Evolutionary conservation across 2,797 vertebrate genomes (phyloP), one percentile per base, ranked within the genome.

Genomic region (Urophycis tenuis): DNA sequence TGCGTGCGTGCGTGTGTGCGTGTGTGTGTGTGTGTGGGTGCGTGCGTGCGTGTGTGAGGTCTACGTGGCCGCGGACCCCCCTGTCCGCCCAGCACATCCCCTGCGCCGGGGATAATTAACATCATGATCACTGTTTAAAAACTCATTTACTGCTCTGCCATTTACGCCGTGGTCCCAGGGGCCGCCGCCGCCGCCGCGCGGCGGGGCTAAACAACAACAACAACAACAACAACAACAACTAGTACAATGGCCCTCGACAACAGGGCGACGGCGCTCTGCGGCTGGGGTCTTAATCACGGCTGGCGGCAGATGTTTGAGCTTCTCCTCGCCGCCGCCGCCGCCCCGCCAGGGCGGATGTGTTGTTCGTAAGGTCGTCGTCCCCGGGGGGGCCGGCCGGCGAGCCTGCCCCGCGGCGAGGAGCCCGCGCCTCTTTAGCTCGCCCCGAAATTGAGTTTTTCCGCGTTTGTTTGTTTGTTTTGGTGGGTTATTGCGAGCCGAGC

Each of bases 231-330:
- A 6, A 22, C 49, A 22, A 22, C 49, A 8, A 22, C 49, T 5
- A 5, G 14, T 15, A 15, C 45, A 14, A 5, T 15, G 74, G 64
- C 29, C 64, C 1, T 53, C 81, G 72, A 60, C 81, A 85, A 32
- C 69, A 49, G 36, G 14, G 7, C 81, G 33, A 71, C 76, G 81
- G 70, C 69, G 77, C 81, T 77, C 71, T 64, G n/a, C n/a, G n/a
- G 75, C 45, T 78, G 64, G 74, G 53, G 72, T 32, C 81, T 75
- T 76, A 85, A 87, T 85, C 85, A 83, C 79, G 71, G 53, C 80
- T 79, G 83, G 71, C 86, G 87, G 79, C 85, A 87, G 87, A 89
- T 89, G 86, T 86, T 85, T 79, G 74, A 75, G 80, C 85, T 85
- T 22, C 33, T 75, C 25, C 35, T 77, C 67, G 17, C 75, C 71